Conservation (phyloP, 2,888 invertebrate species). For the Pandemis cinnamomeana region DNA sequence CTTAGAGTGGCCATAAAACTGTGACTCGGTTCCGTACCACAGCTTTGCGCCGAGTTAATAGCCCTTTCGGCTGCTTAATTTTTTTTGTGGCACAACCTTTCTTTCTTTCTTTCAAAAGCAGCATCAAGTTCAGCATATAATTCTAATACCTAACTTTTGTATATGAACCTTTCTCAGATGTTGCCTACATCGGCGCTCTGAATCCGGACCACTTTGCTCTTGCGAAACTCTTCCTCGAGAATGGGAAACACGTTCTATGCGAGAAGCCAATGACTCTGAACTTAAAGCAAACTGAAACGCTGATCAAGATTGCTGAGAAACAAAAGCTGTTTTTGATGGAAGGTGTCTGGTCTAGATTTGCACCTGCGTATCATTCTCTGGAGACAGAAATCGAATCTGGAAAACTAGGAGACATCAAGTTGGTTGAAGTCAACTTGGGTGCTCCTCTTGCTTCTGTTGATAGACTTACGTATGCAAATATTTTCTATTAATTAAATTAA, state of each 20-base stretch:
- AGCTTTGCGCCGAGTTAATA: too few species aligned
- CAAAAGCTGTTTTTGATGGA: constrained; percentile 94
- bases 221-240: constrained; percentile 89
- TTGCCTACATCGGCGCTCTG: constrained; percentile 92
- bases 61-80: too few species aligned
- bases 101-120: too few species aligned
- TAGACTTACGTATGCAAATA: constrained; percentile 57
- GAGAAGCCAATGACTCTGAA: constrained; percentile 96
- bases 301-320: constrained; percentile 87
- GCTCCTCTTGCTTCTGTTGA: constrained; percentile 74
- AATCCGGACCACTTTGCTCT: constrained; percentile 90
- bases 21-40: too few species aligned
- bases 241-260: constrained; percentile 94
- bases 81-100: too few species aligned
- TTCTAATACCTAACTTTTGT: not conserved
- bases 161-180: constrained; percentile 83
- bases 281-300: constrained; percentile 87
- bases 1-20: too few species aligned
- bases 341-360: constrained; percentile 94
- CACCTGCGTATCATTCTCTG: constrained; percentile 90
- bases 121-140: not conserved
- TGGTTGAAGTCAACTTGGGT: constrained; percentile 89
- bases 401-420: constrained; percentile 87
- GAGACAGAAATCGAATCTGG: constrained; percentile 87
- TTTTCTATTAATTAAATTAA: not conserved